These are phyloP conservation scores for Chamaetylas fuelleborni DNA, from an alignment of 2,113 vertebrate genomes.

Conservation along the genomic window DNA sequence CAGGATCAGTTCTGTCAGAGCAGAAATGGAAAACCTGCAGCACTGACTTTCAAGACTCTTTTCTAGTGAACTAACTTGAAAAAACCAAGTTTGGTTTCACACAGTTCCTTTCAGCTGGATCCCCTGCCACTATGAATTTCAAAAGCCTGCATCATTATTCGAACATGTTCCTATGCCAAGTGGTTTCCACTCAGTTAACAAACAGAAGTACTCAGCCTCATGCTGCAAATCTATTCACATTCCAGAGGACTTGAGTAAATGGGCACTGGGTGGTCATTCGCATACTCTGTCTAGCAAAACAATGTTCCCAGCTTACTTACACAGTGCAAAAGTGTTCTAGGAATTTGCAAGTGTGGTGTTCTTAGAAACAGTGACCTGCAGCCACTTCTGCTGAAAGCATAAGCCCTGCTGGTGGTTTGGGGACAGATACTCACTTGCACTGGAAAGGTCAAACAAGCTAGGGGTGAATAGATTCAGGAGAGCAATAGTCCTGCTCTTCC, in stretches of 20 bases:
- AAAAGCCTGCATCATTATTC: neutral
- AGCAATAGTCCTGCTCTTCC: neutral
- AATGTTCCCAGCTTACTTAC: constrained; percentile 53
- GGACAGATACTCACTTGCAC: neutral
- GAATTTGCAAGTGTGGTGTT: constrained; percentile 62
- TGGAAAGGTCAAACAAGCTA: neutral
- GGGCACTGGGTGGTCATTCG: constrained; percentile 23
- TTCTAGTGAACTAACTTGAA: neutral
- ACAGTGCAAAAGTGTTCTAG: constrained; percentile 56
- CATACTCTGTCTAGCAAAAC: constrained; percentile 60
- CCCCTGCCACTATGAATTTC: constrained; percentile 17
- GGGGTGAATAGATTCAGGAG: neutral
- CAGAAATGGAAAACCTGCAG: neutral
- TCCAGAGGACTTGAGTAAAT: constrained; percentile 55
- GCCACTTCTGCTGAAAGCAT: neutral
- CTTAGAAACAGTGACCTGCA: constrained; percentile 8
- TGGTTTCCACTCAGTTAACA: constrained; percentile 60
- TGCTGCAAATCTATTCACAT: constrained; percentile 58
- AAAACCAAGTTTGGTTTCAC: neutral
- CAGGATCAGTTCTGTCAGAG: neutral
- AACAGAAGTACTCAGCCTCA: constrained; percentile 4
- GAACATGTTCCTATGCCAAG: constrained; percentile 4
- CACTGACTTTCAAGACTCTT: neutral
- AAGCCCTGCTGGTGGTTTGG: neutral
- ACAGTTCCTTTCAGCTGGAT: neutral